These are phyloP conservation scores for Sipha maydis DNA, from an alignment of 2,888 invertebrate genomes.

Conservation along the genomic window DNA sequence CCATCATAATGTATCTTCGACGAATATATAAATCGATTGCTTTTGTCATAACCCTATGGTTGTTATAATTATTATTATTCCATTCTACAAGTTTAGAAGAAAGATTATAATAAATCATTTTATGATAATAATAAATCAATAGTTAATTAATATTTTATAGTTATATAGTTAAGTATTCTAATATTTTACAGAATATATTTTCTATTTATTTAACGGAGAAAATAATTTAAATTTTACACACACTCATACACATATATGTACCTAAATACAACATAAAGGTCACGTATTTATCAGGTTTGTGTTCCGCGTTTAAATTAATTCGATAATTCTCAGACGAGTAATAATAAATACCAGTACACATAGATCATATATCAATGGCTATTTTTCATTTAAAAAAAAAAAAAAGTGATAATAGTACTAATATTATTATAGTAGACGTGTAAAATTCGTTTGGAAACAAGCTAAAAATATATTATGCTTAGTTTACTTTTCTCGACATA, in stretches of 20 bases:
- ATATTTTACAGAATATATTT: not conserved
- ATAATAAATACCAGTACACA: constrained; percentile 43
- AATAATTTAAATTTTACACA: not conserved
- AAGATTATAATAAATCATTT: no score
- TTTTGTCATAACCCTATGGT: not conserved
- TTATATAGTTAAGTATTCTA: no score
- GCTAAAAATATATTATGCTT: not conserved
- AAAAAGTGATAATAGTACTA: not conserved
- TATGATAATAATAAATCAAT: not conserved
- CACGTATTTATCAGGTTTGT: constrained; percentile 27
- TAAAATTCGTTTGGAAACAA: not conserved
- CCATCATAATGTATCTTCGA: not conserved
- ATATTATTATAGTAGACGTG: no score
- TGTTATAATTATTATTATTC: not conserved
- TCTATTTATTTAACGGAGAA: not conserved
- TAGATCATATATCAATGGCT: constrained; percentile 1
- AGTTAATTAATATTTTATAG: not conserved
- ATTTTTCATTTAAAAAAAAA: constrained; percentile 12
- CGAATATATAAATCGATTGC: constrained; percentile 12
- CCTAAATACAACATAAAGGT: constrained; percentile 3
- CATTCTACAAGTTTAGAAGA: not conserved
- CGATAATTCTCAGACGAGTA: constrained; percentile 38
- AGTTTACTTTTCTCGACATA: no score
- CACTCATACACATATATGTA: not conserved
- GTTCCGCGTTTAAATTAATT: constrained; percentile 50